A percentile compares a stretch with the other conserved stretches of the same genome.
phyloP scores from a whole-genome alignment of 2,888 invertebrate genomes.

The Rhodophaea formosa region DNA sequence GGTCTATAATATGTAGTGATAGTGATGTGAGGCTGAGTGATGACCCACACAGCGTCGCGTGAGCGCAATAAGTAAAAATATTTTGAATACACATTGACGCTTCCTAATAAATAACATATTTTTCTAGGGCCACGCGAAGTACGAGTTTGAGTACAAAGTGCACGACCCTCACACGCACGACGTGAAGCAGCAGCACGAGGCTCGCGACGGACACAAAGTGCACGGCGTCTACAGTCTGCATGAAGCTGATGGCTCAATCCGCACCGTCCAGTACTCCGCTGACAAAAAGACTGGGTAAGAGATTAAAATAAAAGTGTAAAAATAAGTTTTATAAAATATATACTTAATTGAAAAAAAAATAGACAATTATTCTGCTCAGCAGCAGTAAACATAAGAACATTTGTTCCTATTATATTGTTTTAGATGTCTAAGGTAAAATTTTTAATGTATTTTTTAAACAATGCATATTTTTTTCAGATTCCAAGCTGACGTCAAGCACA shows the following conservation, averaged over 20 bases:
- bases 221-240: conserved; percentile 78
- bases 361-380: too few species aligned
- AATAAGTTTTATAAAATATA: too few species aligned
- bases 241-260: conserved; percentile 62
- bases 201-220: conserved; percentile 77
- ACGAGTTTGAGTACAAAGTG: conserved; percentile 70
- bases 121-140: conserved; percentile 58
- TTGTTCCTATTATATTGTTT: too few species aligned
- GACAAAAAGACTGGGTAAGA: conserved; percentile 62
- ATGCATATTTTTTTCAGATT: conserved; percentile 21
- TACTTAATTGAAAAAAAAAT: too few species aligned
- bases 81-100: too few species aligned
- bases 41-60: too few species aligned
- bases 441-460: neutral
- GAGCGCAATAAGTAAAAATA: too few species aligned
- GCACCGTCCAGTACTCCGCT: conserved; percentile 70
- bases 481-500: conserved; percentile 27
- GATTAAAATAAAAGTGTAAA: neutral
- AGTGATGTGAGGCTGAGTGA: too few species aligned
- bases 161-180: conserved; percentile 75
- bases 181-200: conserved; percentile 72
- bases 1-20: too few species aligned
- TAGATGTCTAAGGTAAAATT: neutral
- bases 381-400: too few species aligned
- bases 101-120: neutral